A percentile compares a stretch with the other conserved stretches of the same genome.
Conservation (phyloP, 2,888 invertebrate species). For the Sylvicola fuscatus region DNA sequence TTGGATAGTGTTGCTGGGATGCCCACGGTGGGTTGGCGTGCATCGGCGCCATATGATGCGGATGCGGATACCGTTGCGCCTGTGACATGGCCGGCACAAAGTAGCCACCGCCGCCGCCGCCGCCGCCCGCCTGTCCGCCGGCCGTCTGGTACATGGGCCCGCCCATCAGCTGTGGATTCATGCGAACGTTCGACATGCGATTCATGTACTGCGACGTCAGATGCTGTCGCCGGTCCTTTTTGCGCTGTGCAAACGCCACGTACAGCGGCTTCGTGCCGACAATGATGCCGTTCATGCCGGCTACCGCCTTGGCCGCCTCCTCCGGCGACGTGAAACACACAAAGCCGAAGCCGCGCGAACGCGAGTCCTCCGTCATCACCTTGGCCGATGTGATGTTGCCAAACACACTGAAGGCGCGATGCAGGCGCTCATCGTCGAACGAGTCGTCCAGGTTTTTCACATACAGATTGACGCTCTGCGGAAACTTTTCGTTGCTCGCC, state of each 20-base stretch:
- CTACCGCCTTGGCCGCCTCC: conserved; percentile 92
- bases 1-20: conserved; percentile 40
- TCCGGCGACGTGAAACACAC: conserved; percentile 95
- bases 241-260: conserved; percentile 88
- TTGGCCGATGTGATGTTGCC: conserved; percentile 93
- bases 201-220: conserved; percentile 91
- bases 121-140: conserved; percentile 44
- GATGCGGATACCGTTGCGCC: conserved; percentile 66
- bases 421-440: conserved; percentile 81
- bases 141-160: conserved; percentile 56
- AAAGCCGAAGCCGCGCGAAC: conserved; percentile 87
- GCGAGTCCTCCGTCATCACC: conserved; percentile 76
- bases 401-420: conserved; percentile 79
- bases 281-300: conserved; percentile 92
- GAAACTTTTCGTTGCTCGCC: conserved; percentile 92
- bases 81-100: conserved; percentile 74
- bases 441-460: conserved; percentile 93
- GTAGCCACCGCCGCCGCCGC: too few species aligned
- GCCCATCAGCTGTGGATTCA: conserved; percentile 67
- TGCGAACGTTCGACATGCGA: conserved; percentile 70
- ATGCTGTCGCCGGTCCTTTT: conserved; percentile 90
- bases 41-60: conserved; percentile 76
- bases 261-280: conserved; percentile 86
- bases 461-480: conserved; percentile 81
- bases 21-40: conserved; percentile 79